phyloP scores from a whole-genome alignment of 2,888 invertebrate genomes.

The Serripes groenlandicus region DNA sequence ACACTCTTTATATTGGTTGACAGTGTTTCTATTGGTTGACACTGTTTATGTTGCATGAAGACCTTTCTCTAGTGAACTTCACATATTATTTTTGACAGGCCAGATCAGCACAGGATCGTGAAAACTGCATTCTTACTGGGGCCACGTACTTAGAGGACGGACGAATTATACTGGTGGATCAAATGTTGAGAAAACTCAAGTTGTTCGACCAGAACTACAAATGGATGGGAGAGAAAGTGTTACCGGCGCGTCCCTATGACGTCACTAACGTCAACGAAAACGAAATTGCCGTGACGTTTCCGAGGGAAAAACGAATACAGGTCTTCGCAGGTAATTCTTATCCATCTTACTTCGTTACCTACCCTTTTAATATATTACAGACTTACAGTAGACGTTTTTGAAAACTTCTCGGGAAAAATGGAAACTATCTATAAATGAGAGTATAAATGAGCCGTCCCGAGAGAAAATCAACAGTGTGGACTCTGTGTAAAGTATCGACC shows the following conservation, averaged over 20 bases:
- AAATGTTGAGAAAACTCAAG: slow-evolving; percentile 69
- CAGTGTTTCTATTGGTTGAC: too few species aligned
- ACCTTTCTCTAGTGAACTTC: too few species aligned
- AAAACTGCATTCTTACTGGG: slow-evolving; percentile 69
- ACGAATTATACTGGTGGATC: slow-evolving; percentile 65
- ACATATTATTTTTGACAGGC: slow-evolving; percentile 59
- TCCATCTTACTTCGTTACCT: too few species aligned
- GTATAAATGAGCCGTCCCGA: too few species aligned
- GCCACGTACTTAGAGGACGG: slow-evolving; percentile 65
- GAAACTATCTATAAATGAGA: too few species aligned
- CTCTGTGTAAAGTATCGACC: too few species aligned
- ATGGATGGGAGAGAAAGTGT: slow-evolving; percentile 71
- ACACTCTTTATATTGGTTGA: too few species aligned
- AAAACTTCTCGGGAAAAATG: too few species aligned
- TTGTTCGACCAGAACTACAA: slow-evolving; percentile 70
- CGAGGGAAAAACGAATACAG: slow-evolving; percentile 69
- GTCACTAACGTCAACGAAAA: slow-evolving; percentile 64
- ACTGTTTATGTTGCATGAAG: too few species aligned
- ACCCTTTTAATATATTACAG: too few species aligned
- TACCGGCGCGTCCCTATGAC: slow-evolving; percentile 69
- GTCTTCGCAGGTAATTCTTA: slow-evolving; percentile 65
- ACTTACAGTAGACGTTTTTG: too few species aligned
- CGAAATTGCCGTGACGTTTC: slow-evolving; percentile 69
- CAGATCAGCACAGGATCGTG: slow-evolving; percentile 64
- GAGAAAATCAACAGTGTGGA: too few species aligned